Evolutionary conservation across 2,797 vertebrate species (phyloP).

Genomic region (Oreochromis grahami): DNA sequence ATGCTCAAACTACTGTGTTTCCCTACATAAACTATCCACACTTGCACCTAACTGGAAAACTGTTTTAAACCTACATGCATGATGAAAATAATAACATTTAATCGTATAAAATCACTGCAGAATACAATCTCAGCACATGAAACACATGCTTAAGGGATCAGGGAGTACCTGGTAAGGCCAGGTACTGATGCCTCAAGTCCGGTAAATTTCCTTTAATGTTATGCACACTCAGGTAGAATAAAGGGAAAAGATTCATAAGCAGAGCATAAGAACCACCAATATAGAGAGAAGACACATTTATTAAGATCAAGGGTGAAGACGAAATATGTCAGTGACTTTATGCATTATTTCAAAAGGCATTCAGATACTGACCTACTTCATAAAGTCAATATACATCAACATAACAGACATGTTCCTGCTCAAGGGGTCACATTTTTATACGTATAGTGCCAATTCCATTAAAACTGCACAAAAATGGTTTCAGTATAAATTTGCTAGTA

Average conservation of each 20-base stretch:
- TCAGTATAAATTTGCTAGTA: neutral
- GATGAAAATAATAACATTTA: neutral
- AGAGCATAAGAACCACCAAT: neutral
- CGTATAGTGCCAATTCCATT: neutral
- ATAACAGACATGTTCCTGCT: neutral
- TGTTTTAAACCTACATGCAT: neutral
- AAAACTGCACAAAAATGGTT: neutral
- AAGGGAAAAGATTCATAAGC: neutral
- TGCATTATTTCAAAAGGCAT: neutral
- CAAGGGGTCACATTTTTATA: neutral
- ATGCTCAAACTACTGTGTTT: neutral
- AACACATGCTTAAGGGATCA: neutral
- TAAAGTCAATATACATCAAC: neutral
- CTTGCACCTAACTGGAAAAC: neutral
- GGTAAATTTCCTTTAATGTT: neutral
- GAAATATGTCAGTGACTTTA: neutral
- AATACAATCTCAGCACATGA: neutral
- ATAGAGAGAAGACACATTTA: neutral
- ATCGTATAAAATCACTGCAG: neutral
- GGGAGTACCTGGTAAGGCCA: neutral
- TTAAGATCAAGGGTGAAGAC: neutral
- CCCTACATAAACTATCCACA: neutral
- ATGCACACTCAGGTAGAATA: neutral
- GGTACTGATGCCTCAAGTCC: neutral
- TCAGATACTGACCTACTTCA: neutral